Evolutionary conservation across 2,797 vertebrate species (phyloP), one percentile per base, ranked within the genome.

Genomic region (Gadopsis marmoratus): DNA sequence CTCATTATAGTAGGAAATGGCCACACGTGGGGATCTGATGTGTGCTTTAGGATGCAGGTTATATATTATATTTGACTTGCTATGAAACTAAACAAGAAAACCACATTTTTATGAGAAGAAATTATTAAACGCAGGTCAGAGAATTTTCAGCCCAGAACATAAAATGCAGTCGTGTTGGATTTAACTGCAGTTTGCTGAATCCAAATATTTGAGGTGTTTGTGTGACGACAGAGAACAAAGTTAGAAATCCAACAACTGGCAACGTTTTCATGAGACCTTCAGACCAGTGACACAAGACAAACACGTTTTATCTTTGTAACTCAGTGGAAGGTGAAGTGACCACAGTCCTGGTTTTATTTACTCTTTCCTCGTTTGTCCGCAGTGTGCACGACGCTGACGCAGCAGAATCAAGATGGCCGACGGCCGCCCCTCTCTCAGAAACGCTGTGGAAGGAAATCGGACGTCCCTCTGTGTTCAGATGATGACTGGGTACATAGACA

Each of bases 381-480:
- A 94, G 94, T 86, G 33, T 95, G 94, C 47, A 1, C 23, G 13
- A 89, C 41, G 43, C 55, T 84, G 77, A 84, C 5, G 48, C 16
- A 61, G 62, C 74, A 79, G 51, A 69, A 26, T 3, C 48, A 72
- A 69, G 59, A 78, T 71, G 77, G 62, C 75, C 80, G 7, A 29
- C 70, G 0, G 0, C 31, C 16, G 26, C 1, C 1, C 5, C n/a
- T 12, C 48, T 11, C 39, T 4, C 9, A 0, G 56, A 79, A 35
- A 10, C 56, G 14, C 11, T 95, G 93, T 74, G 1, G 62, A 8
- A 43, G 0, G 0, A 45, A 35, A 26, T 19, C 81, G 3, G 33
- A 48, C 9, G 2, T n/a, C 3, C 26, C 86, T 0, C 66, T 95
- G 86, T 96, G 95, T 67, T 86, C 91, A 23, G 94, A 95, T 10